Base-by-base conservation (phyloP, 2,888 invertebrate species). In the Leucophora obtusa region DNA sequence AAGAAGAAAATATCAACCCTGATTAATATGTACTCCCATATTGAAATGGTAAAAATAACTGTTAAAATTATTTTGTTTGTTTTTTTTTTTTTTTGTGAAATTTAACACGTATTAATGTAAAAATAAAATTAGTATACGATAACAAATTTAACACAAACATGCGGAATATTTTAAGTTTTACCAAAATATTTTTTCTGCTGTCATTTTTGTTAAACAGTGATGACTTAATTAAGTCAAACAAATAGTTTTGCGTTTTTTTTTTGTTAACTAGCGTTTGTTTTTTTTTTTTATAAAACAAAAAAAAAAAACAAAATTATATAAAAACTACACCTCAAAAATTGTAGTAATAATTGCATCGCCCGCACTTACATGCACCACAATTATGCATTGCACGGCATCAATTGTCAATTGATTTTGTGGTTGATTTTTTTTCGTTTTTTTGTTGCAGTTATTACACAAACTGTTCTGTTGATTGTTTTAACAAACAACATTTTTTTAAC, bases 391-490 rank as follows among this genome's bases (percentile, higher is more conserved):
- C 77, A 83, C 69, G 82, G 81, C 84, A 83, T 83, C 84, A 85
- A 86, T 85, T 85, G 88, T 83, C 87, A 88, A 88, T 87, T 88
- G 87, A 88, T 88, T 87, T 83, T 88, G 88, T 74, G 88, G 87
- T 87, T 84, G 17, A 83, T 79, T 84, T 83, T 82, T 80, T 79
- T 87, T 84, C 15, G 82, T 79, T 84, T 83, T 82, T 80, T 79
- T 73, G 59, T 69, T 58, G 47, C 56, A 70, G 68, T 75, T 63
- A 54, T 58, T 62, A 51, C 50, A 65, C 43, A 63, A 59, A 54
- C 69, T 73, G 72, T 77, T 56, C 69, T 69, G 73, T 77, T 77
- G 77, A 73, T 81, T 81, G 77, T 73, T 81, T 60, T 58, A 56
- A 79, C 60, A 80, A 80, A 76, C 65, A 68, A 54, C 71, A 63